Evolutionary conservation across 2,888 invertebrate species (phyloP).

Genomic region (Hyppa rectilinea): DNA sequence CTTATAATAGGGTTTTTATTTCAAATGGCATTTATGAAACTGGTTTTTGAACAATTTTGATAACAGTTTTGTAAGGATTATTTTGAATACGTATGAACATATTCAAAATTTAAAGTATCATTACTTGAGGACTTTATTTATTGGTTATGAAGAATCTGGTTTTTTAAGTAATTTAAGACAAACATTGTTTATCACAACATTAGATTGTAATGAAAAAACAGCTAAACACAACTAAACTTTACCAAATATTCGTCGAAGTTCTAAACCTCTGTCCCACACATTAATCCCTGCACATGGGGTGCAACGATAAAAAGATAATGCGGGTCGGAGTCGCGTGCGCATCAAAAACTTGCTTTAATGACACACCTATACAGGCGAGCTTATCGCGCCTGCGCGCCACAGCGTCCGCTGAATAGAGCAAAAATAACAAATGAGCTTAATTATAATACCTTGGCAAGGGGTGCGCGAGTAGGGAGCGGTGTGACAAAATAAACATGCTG

Average conservation of each 20-base stretch:
- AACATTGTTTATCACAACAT: too few species aligned
- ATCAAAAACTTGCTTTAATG: conserved; percentile 86
- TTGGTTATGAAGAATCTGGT: background rate
- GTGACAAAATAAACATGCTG: conserved; percentile 84
- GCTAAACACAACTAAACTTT: too few species aligned
- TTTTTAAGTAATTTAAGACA: background rate
- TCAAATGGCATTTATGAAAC: background rate
- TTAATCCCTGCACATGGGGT: conserved; percentile 88
- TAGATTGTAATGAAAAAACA: too few species aligned
- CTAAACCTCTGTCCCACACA: conserved; percentile 74
- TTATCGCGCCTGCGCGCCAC: conserved; percentile 89
- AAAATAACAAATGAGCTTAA: conserved; percentile 89
- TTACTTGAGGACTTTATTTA: background rate
- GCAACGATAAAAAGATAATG: conserved; percentile 90
- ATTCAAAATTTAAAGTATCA: background rate
- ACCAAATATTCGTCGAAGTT: conserved; percentile 64
- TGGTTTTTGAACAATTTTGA: background rate
- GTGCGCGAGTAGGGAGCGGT: conserved; percentile 71
- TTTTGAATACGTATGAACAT: too few species aligned
- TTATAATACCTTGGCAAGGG: conserved; percentile 87
- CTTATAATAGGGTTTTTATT: conserved; percentile 27
- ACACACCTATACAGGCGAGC: conserved; percentile 87
- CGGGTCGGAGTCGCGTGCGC: conserved; percentile 88
- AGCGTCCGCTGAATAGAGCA: conserved; percentile 67
- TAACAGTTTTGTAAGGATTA: too few species aligned